Base-by-base conservation (phyloP, 2,113 vertebrate genomes). In the Procavia capensis region DNA sequence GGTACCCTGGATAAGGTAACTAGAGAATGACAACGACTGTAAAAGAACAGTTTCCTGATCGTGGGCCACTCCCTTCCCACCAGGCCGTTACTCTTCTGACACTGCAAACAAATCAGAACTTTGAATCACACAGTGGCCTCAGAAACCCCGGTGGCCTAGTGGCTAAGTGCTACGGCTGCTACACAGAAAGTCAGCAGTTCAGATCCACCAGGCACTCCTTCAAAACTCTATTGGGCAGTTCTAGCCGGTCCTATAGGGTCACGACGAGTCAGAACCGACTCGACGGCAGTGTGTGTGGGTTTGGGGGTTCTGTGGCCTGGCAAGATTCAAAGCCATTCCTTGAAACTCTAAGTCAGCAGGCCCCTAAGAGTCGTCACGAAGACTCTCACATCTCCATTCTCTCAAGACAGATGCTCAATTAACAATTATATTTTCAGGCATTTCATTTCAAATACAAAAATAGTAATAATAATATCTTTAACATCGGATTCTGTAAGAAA, bases 61-160 rank as follows among this genome's bases (percentile, higher is more conserved):
- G 72, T 9, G 22, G 70, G 57, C 92, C 84, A 64, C 94, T 82
- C 86, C 72, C 34, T 75, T 85, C 90, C 81, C 82, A 96, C 45
- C 11, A 59, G 25, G 95, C 84, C 78, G 61, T 85, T 95, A 93
- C 68, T 90, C 93, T 84, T 31, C 90, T 92, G 93, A 85, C 72
- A 70, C 1, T 45, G 68, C 93, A 94, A 96, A 97, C 95, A 95
- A 97, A 94, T 70, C 88, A 70, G 59, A 94, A 87, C 89, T 96
- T 74, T 47, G 36, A n/a, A 47, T 90, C 75, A n/a, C n/a, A n/a
- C n/a, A n/a, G n/a, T n/a, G n/a, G n/a, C n/a, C n/a, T n/a, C n/a
- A n/a, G n/a, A n/a, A n/a, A n/a, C n/a, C n/a, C n/a, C n/a, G n/a
- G n/a, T n/a, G n/a, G n/a, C n/a, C n/a, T n/a, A n/a, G n/a, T n/a